Base-by-base conservation (phyloP, 2,888 invertebrate genomes). In the Poecilobothrus nobilitatus region DNA sequence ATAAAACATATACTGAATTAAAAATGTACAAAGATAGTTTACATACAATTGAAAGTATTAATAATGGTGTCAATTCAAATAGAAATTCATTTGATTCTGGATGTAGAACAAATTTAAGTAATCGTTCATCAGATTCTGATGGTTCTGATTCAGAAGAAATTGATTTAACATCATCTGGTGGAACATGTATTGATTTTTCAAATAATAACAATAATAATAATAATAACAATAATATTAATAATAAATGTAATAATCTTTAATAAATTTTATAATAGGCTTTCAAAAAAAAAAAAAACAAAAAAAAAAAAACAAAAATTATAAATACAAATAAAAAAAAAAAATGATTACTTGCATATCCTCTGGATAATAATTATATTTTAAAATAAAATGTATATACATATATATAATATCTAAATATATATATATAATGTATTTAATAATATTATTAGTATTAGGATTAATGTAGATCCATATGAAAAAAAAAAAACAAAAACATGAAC, bases 91-190 rank as follows among this genome's bases (percentile, higher is more conserved):
- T 65, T 33, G 63, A 63, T 63, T 20, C 69, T n/a, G 70, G 71
- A 62, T 64, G 69, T 67, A 71, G 71, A 37, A 72, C 70, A 53
- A 72, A 76, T 33, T 74, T 75, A 22, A 70, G 79, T 44, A 76
- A 75, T 34, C 22, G 15, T 18, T 80, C 79, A 0, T 79, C 79
- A 69, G 79, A 79, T 12, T 78, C 76, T 12, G 81, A 81, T 74
- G 81, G 80, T 65, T 81, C 82, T 1, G 81, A 81, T 71, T 82
- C 81, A 0, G 81, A 81, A 73, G 81, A 82, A 75, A 82, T 82
- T 67, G 81, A 82, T 75, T 74, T 82, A 62, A 82, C 81, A 8
- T 81, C 81, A 20, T 69, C 69, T 20, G 80, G 81, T 20, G 80
- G 81, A 63, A 76, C 81, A 69, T 82, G 82, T 75, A 80, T 82